Evolutionary conservation across 1,140 invertebrate genomes (phyloP).

Genomic region (Aphaenogaster floridana): DNA sequence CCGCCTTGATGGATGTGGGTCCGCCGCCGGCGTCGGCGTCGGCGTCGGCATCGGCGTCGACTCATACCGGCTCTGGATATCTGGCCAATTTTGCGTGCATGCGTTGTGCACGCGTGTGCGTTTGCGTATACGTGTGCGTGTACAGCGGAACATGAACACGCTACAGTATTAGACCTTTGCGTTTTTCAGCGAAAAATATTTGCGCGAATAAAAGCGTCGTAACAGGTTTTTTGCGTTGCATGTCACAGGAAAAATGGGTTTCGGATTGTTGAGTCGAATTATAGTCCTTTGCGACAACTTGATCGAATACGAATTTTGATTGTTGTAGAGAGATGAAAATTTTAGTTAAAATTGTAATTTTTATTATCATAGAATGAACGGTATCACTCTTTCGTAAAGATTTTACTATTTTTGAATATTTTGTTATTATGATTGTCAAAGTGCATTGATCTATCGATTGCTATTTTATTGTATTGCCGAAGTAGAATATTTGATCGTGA

Average conservation of each 20-base stretch:
- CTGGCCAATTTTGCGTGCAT: slow-evolving; percentile 64
- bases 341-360: slow-evolving; percentile 30
- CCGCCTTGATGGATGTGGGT: slow-evolving; percentile 82
- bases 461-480: slow-evolving; percentile 4
- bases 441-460: neutral
- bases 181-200: slow-evolving; percentile 49
- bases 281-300: neutral
- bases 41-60: slow-evolving; percentile 71
- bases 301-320: slow-evolving; percentile 29
- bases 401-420: neutral
- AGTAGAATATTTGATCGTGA: slow-evolving; percentile 42
- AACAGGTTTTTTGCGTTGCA: slow-evolving; percentile 50
- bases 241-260: slow-evolving; percentile 44
- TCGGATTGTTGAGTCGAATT: slow-evolving; percentile 45
- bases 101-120: neutral
- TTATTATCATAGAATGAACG: neutral
- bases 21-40: slow-evolving; percentile 67
- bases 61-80: slow-evolving; percentile 64
- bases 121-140: neutral
- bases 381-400: neutral
- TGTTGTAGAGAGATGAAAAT: neutral
- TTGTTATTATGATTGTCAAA: neutral
- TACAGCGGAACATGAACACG: neutral
- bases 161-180: slow-evolving; percentile 16
- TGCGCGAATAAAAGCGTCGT: slow-evolving; percentile 57